phyloP scores from a whole-genome alignment of 2,888 invertebrate species.

The Drosophila koepferae region DNA sequence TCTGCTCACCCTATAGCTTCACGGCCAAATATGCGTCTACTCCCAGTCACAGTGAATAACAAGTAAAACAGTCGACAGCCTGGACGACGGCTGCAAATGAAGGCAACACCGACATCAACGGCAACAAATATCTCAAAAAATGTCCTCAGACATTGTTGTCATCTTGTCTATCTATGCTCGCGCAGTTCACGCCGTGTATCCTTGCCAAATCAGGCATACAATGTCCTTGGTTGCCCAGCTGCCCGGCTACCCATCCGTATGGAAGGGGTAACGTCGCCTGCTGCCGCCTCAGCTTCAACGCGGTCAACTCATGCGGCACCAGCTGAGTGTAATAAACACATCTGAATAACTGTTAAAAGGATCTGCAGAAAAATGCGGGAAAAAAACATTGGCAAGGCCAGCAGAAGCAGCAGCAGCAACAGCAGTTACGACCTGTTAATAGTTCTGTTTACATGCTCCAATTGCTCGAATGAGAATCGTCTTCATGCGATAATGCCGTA shows the following conservation, averaged over 20 bases:
- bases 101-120: slow-evolving; percentile 39
- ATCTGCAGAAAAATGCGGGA: slow-evolving; percentile 5
- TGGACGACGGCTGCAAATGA: slow-evolving; percentile 47
- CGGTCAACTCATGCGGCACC: slow-evolving; percentile 40
- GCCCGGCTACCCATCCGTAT: not conserved
- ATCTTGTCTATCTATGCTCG: slow-evolving; percentile 52
- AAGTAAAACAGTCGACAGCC: slow-evolving; percentile 46
- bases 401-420: not conserved
- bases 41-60: slow-evolving; percentile 55
- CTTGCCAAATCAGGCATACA: slow-evolving; percentile 58
- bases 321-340: slow-evolving; percentile 47
- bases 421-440: slow-evolving; percentile 19
- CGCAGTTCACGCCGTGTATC: slow-evolving; percentile 47
- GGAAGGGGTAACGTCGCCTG: slow-evolving; percentile 33
- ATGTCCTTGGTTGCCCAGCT: slow-evolving; percentile 37
- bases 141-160: slow-evolving; percentile 64
- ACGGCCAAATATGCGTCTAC: slow-evolving; percentile 39
- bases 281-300: slow-evolving; percentile 24
- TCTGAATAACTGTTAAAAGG: slow-evolving; percentile 43
- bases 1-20: slow-evolving; percentile 58
- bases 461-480: not conserved
- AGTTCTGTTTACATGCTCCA: slow-evolving; percentile 15
- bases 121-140: slow-evolving; percentile 28
- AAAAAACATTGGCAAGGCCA: slow-evolving; percentile 1
- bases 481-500: not conserved